These are phyloP conservation scores for Amphibalanus amphitrite DNA, from an alignment of 1,140 invertebrate species.

Conservation along the genomic window DNA sequence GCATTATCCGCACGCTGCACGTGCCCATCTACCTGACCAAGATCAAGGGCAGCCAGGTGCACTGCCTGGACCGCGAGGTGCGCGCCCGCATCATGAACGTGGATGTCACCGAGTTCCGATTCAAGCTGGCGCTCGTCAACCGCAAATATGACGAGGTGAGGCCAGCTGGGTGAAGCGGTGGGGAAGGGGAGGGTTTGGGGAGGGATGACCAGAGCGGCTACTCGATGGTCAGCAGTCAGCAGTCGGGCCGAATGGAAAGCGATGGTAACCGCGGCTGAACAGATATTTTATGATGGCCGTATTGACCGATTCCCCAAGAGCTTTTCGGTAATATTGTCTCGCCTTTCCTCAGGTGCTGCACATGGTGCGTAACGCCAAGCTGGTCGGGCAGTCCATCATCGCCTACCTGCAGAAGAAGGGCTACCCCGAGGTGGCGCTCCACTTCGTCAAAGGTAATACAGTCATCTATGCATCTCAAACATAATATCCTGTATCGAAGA, in stretches of 20 bases:
- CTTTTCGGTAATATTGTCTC: slow-evolving; percentile 13
- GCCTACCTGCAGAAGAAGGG: slow-evolving; percentile 98
- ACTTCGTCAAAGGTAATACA: slow-evolving; percentile 83
- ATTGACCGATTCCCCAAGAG: too few relatives aligned
- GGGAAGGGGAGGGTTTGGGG: too few relatives aligned
- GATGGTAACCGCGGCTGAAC: slow-evolving; percentile 15
- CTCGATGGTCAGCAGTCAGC: too few relatives aligned
- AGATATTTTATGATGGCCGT: too few relatives aligned
- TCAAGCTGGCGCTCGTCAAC: slow-evolving; percentile 92
- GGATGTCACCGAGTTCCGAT: slow-evolving; percentile 95
- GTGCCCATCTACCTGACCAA: slow-evolving; percentile 91
- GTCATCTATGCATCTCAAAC: too few relatives aligned
- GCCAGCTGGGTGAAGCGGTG: too few relatives aligned
- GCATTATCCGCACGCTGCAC: slow-evolving; percentile 94
- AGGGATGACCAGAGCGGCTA: too few relatives aligned
- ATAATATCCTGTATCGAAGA: too few relatives aligned
- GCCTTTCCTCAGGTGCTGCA: slow-evolving; percentile 50
- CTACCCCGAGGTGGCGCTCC: slow-evolving; percentile 97
- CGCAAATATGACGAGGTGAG: slow-evolving; percentile 84
- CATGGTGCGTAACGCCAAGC: slow-evolving; percentile 90
- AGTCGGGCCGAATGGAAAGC: too few relatives aligned
- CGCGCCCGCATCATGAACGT: slow-evolving; percentile 76
- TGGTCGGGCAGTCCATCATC: slow-evolving; percentile 98
- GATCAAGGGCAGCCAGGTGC: slow-evolving; percentile 74
- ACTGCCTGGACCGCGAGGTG: slow-evolving; percentile 87